Conservation (phyloP, 1,140 invertebrate species). For the Vanessa tameamea region DNA sequence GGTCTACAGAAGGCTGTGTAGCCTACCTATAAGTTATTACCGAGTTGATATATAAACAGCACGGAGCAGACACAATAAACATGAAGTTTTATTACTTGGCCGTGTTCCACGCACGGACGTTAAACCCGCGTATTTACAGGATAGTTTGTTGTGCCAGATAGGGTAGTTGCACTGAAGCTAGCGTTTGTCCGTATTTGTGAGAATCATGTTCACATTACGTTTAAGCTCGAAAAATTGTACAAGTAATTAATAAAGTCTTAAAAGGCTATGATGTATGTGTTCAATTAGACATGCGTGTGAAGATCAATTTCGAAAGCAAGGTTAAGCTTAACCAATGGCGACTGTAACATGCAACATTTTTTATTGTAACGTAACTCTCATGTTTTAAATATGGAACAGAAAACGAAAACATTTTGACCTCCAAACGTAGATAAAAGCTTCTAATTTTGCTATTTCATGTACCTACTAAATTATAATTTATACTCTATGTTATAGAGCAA, state of each 20-base stretch:
- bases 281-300: not conserved
- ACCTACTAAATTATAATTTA: no score
- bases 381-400: not conserved
- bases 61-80: conserved; percentile 73
- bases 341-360: not conserved
- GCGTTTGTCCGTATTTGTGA: not conserved
- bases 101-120: conserved; percentile 71
- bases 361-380: not conserved
- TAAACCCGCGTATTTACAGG: conserved; percentile 72
- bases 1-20: conserved; percentile 40
- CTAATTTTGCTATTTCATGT: no score
- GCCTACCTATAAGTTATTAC: conserved; percentile 43
- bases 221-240: not conserved
- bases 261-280: not conserved
- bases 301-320: conserved; percentile 9
- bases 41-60: conserved; percentile 62
- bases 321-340: not conserved
- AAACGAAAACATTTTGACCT: no score
- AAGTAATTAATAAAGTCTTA: not conserved
- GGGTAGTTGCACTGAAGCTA: conserved; percentile 19
- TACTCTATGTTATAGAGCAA: no score
- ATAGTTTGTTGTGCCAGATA: conserved; percentile 53
- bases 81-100: conserved; percentile 79
- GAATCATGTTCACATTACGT: conserved; percentile 1
- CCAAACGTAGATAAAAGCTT: no score